Conservation (phyloP, 2,113 vertebrate species). For the Petrocephalus zakoni region DNA sequence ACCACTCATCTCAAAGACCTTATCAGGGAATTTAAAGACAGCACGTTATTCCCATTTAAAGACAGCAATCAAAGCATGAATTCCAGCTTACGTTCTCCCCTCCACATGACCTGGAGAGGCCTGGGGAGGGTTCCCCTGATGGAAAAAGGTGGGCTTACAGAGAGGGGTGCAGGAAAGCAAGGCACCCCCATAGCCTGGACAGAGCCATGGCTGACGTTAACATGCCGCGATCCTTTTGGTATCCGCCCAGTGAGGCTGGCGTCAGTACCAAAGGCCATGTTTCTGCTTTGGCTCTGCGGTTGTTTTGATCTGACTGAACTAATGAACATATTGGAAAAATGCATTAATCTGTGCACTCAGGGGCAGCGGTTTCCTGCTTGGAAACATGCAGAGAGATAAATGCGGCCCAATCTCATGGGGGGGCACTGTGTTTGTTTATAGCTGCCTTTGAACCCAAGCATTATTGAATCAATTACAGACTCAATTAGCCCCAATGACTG, state of each 20-base stretch:
- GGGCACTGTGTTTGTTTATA: neutral
- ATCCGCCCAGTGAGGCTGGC: neutral
- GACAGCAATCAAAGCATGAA: neutral
- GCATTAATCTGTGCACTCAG: neutral
- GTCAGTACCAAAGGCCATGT: neutral
- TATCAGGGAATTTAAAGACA: neutral
- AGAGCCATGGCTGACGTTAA: neutral
- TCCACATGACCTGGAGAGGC: neutral
- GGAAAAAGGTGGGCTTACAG: neutral
- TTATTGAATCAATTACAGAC: conserved; percentile 11
- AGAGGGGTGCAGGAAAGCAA: neutral
- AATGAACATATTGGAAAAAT: conserved; percentile 2
- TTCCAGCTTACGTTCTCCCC: neutral
- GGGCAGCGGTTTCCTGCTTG: neutral
- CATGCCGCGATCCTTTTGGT: neutral
- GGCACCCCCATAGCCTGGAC: neutral
- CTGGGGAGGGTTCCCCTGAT: neutral
- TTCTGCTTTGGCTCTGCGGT: neutral
- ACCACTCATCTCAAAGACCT: neutral
- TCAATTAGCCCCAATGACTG: conserved; percentile 11
- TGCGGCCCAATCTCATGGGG: neutral
- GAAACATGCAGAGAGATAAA: neutral
- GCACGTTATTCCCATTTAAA: neutral
- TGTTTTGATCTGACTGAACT: neutral
- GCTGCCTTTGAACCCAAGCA: neutral